Evolutionary conservation across 2,888 invertebrate genomes (phyloP), one percentile per base, ranked within the genome.

Genomic region (Timema podura): DNA sequence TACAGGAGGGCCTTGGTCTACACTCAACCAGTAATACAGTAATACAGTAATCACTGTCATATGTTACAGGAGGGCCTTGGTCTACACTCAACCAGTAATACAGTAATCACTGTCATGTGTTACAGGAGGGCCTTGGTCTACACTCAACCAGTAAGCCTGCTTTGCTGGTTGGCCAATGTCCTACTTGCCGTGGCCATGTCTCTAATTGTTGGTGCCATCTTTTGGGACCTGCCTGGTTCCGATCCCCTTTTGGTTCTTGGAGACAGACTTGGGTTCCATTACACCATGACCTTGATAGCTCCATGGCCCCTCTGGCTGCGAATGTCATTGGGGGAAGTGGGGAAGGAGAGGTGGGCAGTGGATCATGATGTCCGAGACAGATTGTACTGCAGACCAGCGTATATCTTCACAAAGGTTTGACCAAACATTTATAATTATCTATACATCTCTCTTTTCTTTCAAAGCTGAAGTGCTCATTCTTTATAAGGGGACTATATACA

Each of bases 141-240:
- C 82, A 93, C 92, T 66, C 95, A 95, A 81, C 94, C 94, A 69
- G 91, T 90, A 77, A 92, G 93, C 5, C 82, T 95, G 73, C 87
- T 93, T 0, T 89, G 88, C 75, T 90, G 95, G 83, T 86, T 94
- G 49, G 88, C 89, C 59, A 87, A 92, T 74, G 86, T 95, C 11
- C 85, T 95, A 30, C 85, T 93, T 15, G 90, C 95, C 0, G 92
- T 91, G 1, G 85, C 92, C 73, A 85, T 96, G 78, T 95, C 96
- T 5, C 85, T 96, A 68, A 84, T 92, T 74, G 87, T 93, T 48
- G 96, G 96, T 57, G 90, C 92, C 75, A 89, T 95, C 76, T 96
- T 93, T 81, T 95, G 95, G 94, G 93, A 95, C 78, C 86, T 95
- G 6, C 91, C 93, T 0, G 84, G 89, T 51, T 88, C 90, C 5